Base-by-base conservation (phyloP, 2,797 vertebrate genomes). In the Poeciliopsis turneri region DNA sequence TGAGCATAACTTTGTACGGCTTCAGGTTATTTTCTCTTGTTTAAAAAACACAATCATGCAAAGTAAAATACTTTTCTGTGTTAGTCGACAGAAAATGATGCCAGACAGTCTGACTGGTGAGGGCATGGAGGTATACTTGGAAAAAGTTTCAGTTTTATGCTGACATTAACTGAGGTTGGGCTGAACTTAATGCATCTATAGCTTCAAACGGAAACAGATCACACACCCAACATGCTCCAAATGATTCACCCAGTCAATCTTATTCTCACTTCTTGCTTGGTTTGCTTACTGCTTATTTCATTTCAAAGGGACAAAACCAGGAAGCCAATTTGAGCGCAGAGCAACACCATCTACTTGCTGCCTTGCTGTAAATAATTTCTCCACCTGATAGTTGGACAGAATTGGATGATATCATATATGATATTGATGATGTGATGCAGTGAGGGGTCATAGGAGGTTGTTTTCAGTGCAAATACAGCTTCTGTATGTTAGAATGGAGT, bases 381-480 rank as follows among this genome's bases (percentile, higher is more conserved):
- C 49, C 85, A 87, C 78, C 87, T 84, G 78, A 80, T 81, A 79
- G 88, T 90, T 84, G 82, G 64, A 87, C 81, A 87, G 57, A 84
- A 78, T 5, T 76, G 75, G 75, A 76, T 16, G 59, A 81, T 79
- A 73, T 86, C 75, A 82, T 87, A 53, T 36, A 36, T 36, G 5
- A 5, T 36, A 36, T 36, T 36, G 36, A 36, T 69, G 77, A 79
- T 57, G 77, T 72, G 75, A 82, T 74, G 28, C 73, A 78, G 78
- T 57, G 28, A 76, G 49, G 71, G 76, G 51, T 45, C 74, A 81
- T 81, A 39, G 76, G 72, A 86, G 89, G 89, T 92, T 82, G 86
- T 91, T 93, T 88, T 92, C 87, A 73, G 74, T 36, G 71, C 77
- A 76, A 66, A 47, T 30, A 83, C 82, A 53, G 76, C 78, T 75